Evolutionary conservation across 2,797 vertebrate species (phyloP), one percentile per base, ranked within the genome.

Genomic region (Crenuchus spilurus): DNA sequence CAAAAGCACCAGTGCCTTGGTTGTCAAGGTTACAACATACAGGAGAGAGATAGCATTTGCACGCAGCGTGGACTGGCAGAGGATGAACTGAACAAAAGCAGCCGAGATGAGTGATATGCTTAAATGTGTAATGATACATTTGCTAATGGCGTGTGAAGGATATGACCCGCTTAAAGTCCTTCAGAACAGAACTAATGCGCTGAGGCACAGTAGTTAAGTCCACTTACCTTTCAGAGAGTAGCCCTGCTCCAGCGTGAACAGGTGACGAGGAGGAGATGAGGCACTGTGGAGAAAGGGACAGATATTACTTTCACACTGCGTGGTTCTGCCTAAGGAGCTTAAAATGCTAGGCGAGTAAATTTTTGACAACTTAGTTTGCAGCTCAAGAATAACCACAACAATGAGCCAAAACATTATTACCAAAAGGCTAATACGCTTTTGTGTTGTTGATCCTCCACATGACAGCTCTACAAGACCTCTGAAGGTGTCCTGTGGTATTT

Each of bases 221-320:
- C 73, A 84, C 93, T 95, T 93, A 99, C 97, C 97, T 97, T 96
- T 97, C 76, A 97, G 94, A 82, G 95, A 92, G 85, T 89, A 95
- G 85, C 93, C 94, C 91, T 95, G 95, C 75, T 82, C 82, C 58
- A 72, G 62, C 87, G 95, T 94, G 87, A 97, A 93, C 84, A 98
- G 90, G 89, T 96, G 97, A 74, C 94, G 94, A 90, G 96, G 94
- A 79, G 97, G 95, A 2, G 95, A 94, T 41, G 97, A 96, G 88
- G 93, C 95, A 93, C 97, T 99, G 90, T 44, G 90, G 88, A 83
- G 73, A 81, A 44, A 75, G n/a, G 16, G 28, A 35, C n/a, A 46
- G n/a, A 1, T 30, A 13, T 63, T 30, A 44, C 61, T 30, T 44
- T 24, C 35, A 42, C 60, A 62, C 60, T n/a, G 11, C 22, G 22